These are phyloP conservation scores for Trypoxylon attenuatum DNA, from an alignment of 2,888 invertebrate species.

Conservation along the genomic window DNA sequence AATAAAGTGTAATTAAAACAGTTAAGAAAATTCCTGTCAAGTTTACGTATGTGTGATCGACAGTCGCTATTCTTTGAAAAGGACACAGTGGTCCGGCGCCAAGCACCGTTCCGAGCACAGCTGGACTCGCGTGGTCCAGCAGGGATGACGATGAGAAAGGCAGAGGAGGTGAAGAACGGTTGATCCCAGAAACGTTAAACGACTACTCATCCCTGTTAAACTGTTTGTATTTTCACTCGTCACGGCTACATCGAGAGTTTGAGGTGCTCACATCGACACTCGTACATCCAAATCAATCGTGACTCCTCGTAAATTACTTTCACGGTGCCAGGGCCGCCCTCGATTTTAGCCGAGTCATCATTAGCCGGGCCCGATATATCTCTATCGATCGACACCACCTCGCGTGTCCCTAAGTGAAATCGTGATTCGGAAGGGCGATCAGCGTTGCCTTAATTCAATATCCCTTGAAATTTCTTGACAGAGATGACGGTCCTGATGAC, in stretches of 20 bases:
- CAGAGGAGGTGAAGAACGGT: slow-evolving; percentile 31
- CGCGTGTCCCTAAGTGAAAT: slow-evolving; percentile 59
- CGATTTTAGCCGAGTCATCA: slow-evolving; percentile 61
- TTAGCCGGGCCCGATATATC: slow-evolving; percentile 59
- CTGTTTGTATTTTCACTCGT: slow-evolving; percentile 73
- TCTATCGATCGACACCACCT: slow-evolving; percentile 62
- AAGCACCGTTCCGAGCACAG: too few relatives aligned
- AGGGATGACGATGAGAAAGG: slow-evolving; percentile 9
- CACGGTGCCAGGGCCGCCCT: slow-evolving; percentile 11
- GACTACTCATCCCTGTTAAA: slow-evolving; percentile 72
- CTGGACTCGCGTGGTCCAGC: too few relatives aligned
- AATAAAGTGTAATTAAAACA: too few relatives aligned
- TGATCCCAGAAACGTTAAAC: slow-evolving; percentile 63
- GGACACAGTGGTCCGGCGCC: too few relatives aligned
- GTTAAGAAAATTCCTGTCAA: too few relatives aligned
- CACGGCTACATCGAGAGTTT: slow-evolving; percentile 64
- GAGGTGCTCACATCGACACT: slow-evolving; percentile 67
- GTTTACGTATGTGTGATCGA: too few relatives aligned
- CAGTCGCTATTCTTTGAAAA: too few relatives aligned
- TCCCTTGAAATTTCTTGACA: slow-evolving; percentile 4
- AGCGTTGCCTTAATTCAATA: slow-evolving; percentile 33
- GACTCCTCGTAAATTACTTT: slow-evolving; percentile 59
- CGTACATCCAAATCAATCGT: slow-evolving; percentile 59
- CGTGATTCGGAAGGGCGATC: slow-evolving; percentile 38
- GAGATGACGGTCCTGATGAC: too few relatives aligned